Base-by-base conservation (phyloP, 2,797 vertebrate genomes). In the Lacerta viridis region DNA sequence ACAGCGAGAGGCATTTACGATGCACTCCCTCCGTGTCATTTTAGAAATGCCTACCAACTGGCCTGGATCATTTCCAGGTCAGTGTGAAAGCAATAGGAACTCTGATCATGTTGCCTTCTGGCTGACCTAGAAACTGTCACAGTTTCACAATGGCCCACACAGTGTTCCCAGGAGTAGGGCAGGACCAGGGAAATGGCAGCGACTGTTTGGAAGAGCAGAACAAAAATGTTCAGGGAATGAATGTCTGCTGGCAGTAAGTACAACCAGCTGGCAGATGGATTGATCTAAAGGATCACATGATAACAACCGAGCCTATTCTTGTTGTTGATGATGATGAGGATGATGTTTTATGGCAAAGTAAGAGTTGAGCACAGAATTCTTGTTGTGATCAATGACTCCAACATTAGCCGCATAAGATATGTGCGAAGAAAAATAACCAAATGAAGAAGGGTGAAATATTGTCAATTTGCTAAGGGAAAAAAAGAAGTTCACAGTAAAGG, bases 401-500 rank as follows among this genome's bases (percentile, higher is more conserved):
- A 74, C 83, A 4, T 2, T 83, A 72, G 59, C 36, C 89, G 64
- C 77, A 81, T 43, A 88, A 93, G 86, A 85, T 91, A 91, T 0
- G 0, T 84, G 43, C 81, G 91, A 36, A 91, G 87, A 90, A 91
- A 84, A 64, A 93, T 86, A 78, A 89, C 69, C 43, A 80, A 90
- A 90, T 66, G 87, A 91, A 92, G 90, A 80, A 90, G 59, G n/a
- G 36, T 64, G 39, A 74, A 39, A 85, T 74, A 39, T 8, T 74
- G 11, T 66, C 83, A 88, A 76, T 89, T 92, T 92, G 90, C 92
- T 85, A 90, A 87, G 80, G 71, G 87, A 92, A 55, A 83, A 87
- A 55, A 29, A 87, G 79, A 25, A 89, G 86, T 41, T 75, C 76
- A 61, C 83, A 83, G 86, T 87, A 90, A 92, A 59, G 91, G 79